Evolutionary conservation across 2,797 vertebrate species (phyloP), one percentile per base, ranked within the genome.

Genomic region (Ara ararauna): DNA sequence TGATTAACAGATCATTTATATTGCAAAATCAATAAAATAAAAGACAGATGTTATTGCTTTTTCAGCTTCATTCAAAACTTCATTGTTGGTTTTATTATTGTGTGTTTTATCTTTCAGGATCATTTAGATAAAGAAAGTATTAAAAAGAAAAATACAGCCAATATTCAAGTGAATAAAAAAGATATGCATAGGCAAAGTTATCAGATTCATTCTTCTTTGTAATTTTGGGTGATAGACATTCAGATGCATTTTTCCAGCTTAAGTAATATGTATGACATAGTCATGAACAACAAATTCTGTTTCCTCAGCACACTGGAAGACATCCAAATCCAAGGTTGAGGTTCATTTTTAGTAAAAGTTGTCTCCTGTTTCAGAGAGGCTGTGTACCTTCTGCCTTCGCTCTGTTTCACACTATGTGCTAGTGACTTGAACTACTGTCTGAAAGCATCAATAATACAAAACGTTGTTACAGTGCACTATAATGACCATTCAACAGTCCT

Each of bases 361-460:
- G 19, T 51, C 53, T 90, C 45, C 20, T 72, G 0, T 61, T 87
- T 85, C 67, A 74, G 61, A 76, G 48, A 71, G 16, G 9, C 71
- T 82, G n/a, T 60, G 27, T 84, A 26, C 56, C 21, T 76, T 82
- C 61, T 84, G 38, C 66, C 50, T 92, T 82, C 76, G 53, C 48
- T 81, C 56, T 73, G 22, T 86, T 92, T 95, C 90, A 83, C 48
- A 87, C 71, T 29, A 22, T 38, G 50, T 79, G 32, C 34, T 91
- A 44, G 67, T 75, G 53, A 79, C 44, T 76, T 92, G 80, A 88
- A 71, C 85, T 91, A 29, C 71, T 47, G 67, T 81, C 77, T 77
- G 84, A 95, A 84, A 93, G 71, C 85, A 89, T 96, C 85, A 67
- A 22, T 87, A 94, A 77, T 87, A 89, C 36, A 94, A 86, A 92